phyloP scores from a whole-genome alignment of 1,140 invertebrate species.

The Penaeus indicus region DNA sequence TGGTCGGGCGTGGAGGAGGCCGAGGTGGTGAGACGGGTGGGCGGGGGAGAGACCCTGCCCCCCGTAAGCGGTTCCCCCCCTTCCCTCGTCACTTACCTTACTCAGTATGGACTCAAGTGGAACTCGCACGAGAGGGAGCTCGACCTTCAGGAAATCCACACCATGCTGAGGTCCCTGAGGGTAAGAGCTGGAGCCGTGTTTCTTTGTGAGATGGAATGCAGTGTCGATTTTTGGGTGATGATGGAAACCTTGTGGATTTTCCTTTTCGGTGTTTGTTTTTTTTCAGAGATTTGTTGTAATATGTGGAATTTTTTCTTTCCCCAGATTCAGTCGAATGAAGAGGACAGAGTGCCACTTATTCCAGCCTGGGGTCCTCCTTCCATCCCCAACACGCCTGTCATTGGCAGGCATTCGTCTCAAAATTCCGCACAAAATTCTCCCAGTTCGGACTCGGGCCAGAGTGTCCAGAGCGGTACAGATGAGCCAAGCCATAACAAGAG shows the following conservation, averaged over 20 bases:
- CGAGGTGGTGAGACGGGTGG: slow-evolving; percentile 54
- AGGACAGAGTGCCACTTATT: slow-evolving; percentile 61
- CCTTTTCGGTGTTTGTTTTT: neutral
- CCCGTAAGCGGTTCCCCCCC: slow-evolving; percentile 55
- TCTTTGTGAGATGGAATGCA: neutral
- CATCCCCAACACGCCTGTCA: slow-evolving; percentile 65
- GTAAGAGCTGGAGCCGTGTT: slow-evolving; percentile 6
- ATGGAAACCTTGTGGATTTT: neutral
- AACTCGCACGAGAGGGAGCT: slow-evolving; percentile 67
- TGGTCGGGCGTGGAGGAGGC: slow-evolving; percentile 66
- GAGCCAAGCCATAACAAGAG: too few species aligned
- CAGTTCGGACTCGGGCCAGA: neutral
- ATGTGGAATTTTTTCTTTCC: neutral
- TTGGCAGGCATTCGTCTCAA: slow-evolving; percentile 52
- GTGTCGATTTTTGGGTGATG: too few species aligned
- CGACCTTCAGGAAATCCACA: slow-evolving; percentile 67
- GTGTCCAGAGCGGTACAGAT: too few species aligned
- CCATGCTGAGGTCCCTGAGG: slow-evolving; percentile 67
- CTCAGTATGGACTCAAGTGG: slow-evolving; percentile 67
- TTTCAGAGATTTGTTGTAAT: neutral
- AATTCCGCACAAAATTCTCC: neutral
- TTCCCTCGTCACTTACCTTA: slow-evolving; percentile 65
- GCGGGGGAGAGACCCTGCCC: slow-evolving; percentile 60
- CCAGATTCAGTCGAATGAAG: slow-evolving; percentile 65
- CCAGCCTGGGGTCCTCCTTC: slow-evolving; percentile 65